Conservation (phyloP, 2,888 invertebrate species). For the Dendrolimus houi region DNA sequence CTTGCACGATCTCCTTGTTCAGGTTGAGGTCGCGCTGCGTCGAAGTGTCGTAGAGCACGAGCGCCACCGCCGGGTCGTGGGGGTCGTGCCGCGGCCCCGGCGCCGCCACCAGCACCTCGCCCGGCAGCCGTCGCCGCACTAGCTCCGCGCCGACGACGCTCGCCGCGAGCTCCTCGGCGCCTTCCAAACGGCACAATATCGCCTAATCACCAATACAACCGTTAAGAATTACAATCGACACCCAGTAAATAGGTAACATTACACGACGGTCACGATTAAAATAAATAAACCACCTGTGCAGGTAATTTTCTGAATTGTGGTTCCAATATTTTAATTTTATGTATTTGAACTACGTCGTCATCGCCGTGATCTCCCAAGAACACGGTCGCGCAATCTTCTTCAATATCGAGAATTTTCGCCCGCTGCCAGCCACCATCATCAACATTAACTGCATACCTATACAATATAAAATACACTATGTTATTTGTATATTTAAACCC, state of each 20-base stretch:
- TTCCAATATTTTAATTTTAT: conserved; percentile 77
- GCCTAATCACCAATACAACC: conserved; percentile 55
- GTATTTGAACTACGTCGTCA: conserved; percentile 72
- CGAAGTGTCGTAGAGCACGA: conserved; percentile 80
- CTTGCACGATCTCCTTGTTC: conserved; percentile 75
- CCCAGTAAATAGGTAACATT: not conserved
- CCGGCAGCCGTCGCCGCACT: conserved; percentile 58
- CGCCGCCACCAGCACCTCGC: conserved; percentile 75
- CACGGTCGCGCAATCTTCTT: conserved; percentile 69
- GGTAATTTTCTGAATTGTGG: conserved; percentile 80
- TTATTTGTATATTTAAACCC: not conserved
- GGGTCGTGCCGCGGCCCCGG: conserved; percentile 58
- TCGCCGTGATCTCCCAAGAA: conserved; percentile 88
- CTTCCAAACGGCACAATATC: conserved; percentile 81
- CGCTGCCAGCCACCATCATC: conserved; percentile 69
- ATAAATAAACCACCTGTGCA: conserved; percentile 75
- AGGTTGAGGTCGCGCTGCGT: conserved; percentile 79
- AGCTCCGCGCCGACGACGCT: conserved; percentile 39
- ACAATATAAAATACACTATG: not conserved
- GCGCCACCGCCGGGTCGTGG: conserved; percentile 66
- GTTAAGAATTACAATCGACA: not conserved
- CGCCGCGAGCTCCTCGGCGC: conserved; percentile 79
- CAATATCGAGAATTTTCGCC: conserved; percentile 74
- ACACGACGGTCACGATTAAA: not conserved
- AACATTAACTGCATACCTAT: conserved; percentile 62